Conservation (phyloP, 2,113 vertebrate genomes). For the Otocyon megalotis region DNA sequence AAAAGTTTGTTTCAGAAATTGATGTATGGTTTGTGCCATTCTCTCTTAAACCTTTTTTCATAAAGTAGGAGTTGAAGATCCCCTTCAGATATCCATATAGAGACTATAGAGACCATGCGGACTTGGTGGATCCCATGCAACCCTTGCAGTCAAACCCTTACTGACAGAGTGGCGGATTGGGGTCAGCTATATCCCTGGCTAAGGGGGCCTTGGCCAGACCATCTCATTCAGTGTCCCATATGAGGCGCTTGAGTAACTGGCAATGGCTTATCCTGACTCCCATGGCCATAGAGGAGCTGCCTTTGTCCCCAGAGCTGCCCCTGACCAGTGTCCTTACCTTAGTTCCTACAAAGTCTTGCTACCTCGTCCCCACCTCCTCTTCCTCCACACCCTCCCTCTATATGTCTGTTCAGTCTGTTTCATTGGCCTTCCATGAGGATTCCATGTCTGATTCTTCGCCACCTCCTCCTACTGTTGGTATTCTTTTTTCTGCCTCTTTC, state of each 20-base stretch:
- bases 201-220: background rate
- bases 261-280: background rate
- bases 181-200: background rate
- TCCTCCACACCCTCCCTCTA: rapidly evolving
- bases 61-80: background rate
- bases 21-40: background rate
- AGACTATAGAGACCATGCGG: background rate
- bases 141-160: background rate
- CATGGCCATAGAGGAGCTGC: background rate
- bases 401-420: background rate
- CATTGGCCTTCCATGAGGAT: background rate
- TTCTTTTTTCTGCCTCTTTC: background rate
- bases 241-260: background rate
- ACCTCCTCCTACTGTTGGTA: background rate
- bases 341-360: background rate
- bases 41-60: background rate
- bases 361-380: background rate
- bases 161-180: background rate
- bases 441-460: background rate
- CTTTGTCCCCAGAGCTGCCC: background rate
- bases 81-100: background rate
- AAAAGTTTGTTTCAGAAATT: slow-evolving; percentile 14
- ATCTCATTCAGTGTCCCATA: background rate
- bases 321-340: background rate
- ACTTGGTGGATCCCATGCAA: background rate